Evolutionary conservation across 2,113 vertebrate genomes (phyloP).

Genomic region (Eublepharis macularius): DNA sequence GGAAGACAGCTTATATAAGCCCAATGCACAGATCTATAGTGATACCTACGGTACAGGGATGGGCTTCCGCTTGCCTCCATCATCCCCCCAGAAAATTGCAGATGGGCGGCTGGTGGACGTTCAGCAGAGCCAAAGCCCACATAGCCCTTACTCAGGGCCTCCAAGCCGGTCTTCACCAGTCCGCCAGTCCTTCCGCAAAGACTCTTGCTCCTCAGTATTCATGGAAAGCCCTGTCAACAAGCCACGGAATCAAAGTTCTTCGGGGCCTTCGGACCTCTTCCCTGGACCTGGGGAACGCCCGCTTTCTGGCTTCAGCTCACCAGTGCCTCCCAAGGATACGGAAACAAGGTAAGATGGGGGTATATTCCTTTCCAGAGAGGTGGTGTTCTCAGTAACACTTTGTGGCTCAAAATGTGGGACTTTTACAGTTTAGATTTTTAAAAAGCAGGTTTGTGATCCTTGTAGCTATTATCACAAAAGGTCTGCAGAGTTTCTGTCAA

Average conservation of each 20-base stretch:
- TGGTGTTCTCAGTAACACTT: not conserved
- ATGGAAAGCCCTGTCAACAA: conserved; percentile 88
- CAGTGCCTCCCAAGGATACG: conserved; percentile 81
- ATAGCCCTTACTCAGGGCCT: conserved; percentile 89
- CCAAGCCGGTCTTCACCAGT: conserved; percentile 91
- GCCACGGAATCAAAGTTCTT: conserved; percentile 80
- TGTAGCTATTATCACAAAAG: not conserved
- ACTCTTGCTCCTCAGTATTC: conserved; percentile 92
- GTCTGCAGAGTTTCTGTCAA: not conserved
- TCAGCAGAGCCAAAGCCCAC: conserved; percentile 80
- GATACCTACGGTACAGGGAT: conserved; percentile 84
- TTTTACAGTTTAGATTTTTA: not conserved
- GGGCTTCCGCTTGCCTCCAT: conserved; percentile 91
- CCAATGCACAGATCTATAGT: conserved; percentile 85
- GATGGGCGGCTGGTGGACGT: conserved; percentile 78
- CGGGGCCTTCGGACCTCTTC: conserved; percentile 82
- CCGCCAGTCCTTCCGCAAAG: conserved; percentile 93
- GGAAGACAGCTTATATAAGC: conserved; percentile 92
- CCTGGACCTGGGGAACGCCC: conserved; percentile 82
- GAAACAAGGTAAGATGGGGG: conserved; percentile 83
- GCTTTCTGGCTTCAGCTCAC: conserved; percentile 82
- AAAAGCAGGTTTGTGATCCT: not conserved
- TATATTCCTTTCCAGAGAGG: not conserved
- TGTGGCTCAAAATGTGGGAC: not conserved
- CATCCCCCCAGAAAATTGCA: conserved; percentile 93